These are phyloP conservation scores for Oscheius onirici DNA, from an alignment of 2,888 invertebrate species.

Conservation along the genomic window DNA sequence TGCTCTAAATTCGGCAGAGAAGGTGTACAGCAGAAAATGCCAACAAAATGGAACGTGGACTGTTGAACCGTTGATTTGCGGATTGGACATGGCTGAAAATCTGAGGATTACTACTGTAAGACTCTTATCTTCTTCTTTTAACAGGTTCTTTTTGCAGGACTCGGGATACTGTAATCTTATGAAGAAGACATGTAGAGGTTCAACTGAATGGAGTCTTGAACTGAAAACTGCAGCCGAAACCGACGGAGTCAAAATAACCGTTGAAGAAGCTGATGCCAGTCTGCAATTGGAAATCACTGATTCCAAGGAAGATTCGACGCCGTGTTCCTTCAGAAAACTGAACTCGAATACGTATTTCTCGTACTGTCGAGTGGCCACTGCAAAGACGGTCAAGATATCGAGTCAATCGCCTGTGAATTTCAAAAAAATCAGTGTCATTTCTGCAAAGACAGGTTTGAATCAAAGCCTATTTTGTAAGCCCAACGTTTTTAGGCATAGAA, in stretches of 20 bases:
- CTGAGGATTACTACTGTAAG: neutral
- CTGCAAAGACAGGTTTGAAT: too few relatives aligned
- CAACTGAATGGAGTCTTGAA: neutral
- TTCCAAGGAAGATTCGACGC: neutral
- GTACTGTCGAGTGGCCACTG: neutral
- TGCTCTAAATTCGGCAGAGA: neutral
- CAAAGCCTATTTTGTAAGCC: neutral
- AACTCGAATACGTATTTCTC: neutral
- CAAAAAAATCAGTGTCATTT: too few relatives aligned
- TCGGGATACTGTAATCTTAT: neutral
- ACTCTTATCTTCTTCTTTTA: too few relatives aligned
- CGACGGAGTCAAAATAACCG: neutral
- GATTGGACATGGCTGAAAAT: neutral
- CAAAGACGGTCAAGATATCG: too few relatives aligned
- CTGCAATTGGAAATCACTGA: neutral
- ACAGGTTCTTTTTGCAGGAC: too few relatives aligned
- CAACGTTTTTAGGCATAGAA: neutral
- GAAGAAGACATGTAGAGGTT: neutral
- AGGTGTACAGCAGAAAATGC: neutral
- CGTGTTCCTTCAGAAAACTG: neutral
- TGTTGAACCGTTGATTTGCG: neutral
- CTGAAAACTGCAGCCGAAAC: neutral
- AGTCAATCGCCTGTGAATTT: too few relatives aligned
- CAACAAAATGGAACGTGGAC: slow-evolving; percentile 11
- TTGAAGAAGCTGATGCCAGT: neutral